Conservation (phyloP, 2,888 invertebrate genomes). For the Drosophila buzzatii region DNA sequence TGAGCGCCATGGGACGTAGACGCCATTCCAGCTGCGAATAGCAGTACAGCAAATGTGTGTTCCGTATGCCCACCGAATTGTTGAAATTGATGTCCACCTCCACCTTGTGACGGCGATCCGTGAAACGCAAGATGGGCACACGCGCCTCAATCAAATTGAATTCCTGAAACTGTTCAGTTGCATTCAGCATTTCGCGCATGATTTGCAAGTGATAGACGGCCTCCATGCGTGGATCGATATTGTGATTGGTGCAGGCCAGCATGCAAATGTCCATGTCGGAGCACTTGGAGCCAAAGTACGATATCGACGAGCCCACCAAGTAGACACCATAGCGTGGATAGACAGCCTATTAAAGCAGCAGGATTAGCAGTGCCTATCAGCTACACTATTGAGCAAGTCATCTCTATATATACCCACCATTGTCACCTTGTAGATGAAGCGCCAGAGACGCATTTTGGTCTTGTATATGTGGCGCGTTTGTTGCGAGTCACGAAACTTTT, state of each 20-base stretch:
- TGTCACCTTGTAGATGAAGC: slow-evolving; percentile 90
- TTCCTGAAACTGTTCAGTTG: slow-evolving; percentile 82
- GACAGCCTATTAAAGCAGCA: slow-evolving; percentile 64
- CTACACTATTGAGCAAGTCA: too few species aligned
- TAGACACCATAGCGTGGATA: slow-evolving; percentile 92
- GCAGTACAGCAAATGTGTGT: slow-evolving; percentile 96
- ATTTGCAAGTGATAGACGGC: slow-evolving; percentile 86
- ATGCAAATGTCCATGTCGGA: slow-evolving; percentile 99
- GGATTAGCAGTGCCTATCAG: background rate
- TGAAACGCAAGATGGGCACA: slow-evolving; percentile 97
- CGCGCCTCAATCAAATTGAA: slow-evolving; percentile 94
- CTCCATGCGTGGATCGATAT: slow-evolving; percentile 90
- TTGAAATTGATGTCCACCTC: slow-evolving; percentile 99
- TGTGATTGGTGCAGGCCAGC: slow-evolving; percentile 87
- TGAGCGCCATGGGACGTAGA: slow-evolving; percentile 95
- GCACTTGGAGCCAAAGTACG: slow-evolving; percentile 95
- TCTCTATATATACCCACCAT: slow-evolving; percentile 86
- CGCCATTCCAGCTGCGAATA: slow-evolving; percentile 97
- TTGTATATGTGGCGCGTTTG: slow-evolving; percentile 93
- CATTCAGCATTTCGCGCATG: slow-evolving; percentile 80
- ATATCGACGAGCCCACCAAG: slow-evolving; percentile 98
- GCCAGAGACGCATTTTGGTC: slow-evolving; percentile 94
- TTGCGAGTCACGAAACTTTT: slow-evolving; percentile 91
- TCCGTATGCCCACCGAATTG: slow-evolving; percentile 97
- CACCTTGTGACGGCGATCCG: slow-evolving; percentile 91